Conservation (phyloP, 2,113 vertebrate genomes). For the Antigone vipio region DNA sequence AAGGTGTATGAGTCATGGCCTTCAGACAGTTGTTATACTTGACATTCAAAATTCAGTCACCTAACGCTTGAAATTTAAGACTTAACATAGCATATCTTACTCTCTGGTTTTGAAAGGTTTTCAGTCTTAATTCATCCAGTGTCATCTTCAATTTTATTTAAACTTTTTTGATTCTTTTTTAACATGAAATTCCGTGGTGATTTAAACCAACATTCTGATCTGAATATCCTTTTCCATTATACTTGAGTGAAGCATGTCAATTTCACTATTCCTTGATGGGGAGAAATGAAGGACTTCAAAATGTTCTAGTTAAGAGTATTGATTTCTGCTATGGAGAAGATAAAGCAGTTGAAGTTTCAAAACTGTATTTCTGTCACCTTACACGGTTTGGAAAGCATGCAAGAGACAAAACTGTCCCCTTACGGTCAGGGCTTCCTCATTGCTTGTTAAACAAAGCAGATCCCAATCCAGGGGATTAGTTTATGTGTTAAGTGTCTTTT, state of each 20-base stretch:
- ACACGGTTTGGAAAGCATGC: not conserved
- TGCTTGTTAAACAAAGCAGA: not conserved
- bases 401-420: not conserved
- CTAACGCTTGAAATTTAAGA: not conserved
- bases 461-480: not conserved
- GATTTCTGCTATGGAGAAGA: not conserved
- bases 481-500: accelerated
- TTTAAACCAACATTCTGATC: not conserved
- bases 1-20: not conserved
- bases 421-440: not conserved
- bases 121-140: not conserved
- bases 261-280: not conserved
- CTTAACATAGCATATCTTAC: not conserved
- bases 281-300: not conserved
- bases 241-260: not conserved
- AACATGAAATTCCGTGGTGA: not conserved
- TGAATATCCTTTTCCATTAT: not conserved
- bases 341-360: not conserved
- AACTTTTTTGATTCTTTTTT: not conserved
- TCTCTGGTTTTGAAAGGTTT: not conserved
- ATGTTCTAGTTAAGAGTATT: not conserved
- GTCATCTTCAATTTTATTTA: not conserved
- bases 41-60: not conserved
- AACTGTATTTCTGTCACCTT: not conserved
- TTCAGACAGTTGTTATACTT: not conserved